phyloP scores from a whole-genome alignment of 2,113 vertebrate species.

The Hemichromis elongatus region DNA sequence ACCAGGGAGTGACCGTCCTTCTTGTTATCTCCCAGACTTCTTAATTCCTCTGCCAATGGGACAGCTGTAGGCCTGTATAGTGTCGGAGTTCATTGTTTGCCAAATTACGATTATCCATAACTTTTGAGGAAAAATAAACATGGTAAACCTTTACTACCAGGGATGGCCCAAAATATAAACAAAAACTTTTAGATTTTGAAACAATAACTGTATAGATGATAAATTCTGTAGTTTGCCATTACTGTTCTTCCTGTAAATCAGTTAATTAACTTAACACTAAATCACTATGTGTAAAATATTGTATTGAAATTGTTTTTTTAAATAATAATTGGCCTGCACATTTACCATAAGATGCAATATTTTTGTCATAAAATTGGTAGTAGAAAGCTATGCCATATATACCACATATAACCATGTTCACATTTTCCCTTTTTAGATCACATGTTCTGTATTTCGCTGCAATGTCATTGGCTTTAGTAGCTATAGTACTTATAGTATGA shows the following conservation, averaged over 20 bases:
- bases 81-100: background rate
- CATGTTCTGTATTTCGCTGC: too few relatives aligned
- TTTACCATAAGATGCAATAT: background rate
- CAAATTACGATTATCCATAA: background rate
- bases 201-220: background rate
- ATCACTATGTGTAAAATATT: background rate
- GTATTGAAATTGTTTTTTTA: background rate
- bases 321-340: background rate
- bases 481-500: too few relatives aligned
- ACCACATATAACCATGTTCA: background rate
- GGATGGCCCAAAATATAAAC: background rate
- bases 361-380: background rate
- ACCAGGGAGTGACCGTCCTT: constrained; percentile 17
- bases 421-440: background rate
- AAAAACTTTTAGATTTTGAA: background rate
- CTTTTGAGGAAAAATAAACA: background rate
- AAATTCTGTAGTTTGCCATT: background rate
- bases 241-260: background rate
- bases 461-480: too few relatives aligned
- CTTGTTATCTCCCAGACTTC: constrained; percentile 45
- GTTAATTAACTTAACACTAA: background rate
- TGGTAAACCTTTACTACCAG: background rate
- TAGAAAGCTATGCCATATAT: background rate
- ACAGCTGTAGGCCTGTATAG: background rate
- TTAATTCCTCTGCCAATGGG: constrained; percentile 37